Base-by-base conservation (phyloP, 2,113 vertebrate species). In the Oryzias curvinotus region DNA sequence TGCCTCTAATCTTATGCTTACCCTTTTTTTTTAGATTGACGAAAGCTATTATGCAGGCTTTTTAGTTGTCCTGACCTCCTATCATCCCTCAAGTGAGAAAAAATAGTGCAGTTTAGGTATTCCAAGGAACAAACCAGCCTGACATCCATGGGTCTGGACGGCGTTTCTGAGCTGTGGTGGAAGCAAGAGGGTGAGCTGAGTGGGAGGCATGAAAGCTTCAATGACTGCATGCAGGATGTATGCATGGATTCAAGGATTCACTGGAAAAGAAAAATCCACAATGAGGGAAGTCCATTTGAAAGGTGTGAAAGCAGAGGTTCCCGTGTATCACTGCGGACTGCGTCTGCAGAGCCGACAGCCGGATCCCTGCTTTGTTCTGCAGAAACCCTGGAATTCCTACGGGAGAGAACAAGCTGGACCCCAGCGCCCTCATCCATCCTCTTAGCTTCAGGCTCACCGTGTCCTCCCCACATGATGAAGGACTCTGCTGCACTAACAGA, bases 351-450 rank as follows among this genome's bases (percentile, higher is more conserved):
- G 85, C 80, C 88, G 88, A 90, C 87, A 89, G 86, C 84, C 74
- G 82, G 81, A 56, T 79, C 87, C 72, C 65, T 89, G 82, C 87
- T 91, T 90, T 89, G 87, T 85, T 85, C 83, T 82, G 76, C 76
- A 76, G 73, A 84, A 65, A 81, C 55, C 46, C 52, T 15, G 12
- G 49, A 51, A 83, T 82, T 84, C 84, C 84, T 73, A 61, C 6
- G 58, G 75, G 78, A 70, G 76, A 72, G 62, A 76, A 70, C 49
- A 71, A 73, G 57, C 54, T 61, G 52, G 26, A 30, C 50, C 10
- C 66, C 49, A 60, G 47, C 62, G 6, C 58, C 28, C 49, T 51
- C 56, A 72, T 26, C 47, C 28, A 4, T 44, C 16, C 64, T 15
- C 36, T 61, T 50, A 50, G 19, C 63, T 62, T 52, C 5, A 71